Evolutionary conservation across 2,888 invertebrate genomes (phyloP).

Genomic region (Mantis religiosa): DNA sequence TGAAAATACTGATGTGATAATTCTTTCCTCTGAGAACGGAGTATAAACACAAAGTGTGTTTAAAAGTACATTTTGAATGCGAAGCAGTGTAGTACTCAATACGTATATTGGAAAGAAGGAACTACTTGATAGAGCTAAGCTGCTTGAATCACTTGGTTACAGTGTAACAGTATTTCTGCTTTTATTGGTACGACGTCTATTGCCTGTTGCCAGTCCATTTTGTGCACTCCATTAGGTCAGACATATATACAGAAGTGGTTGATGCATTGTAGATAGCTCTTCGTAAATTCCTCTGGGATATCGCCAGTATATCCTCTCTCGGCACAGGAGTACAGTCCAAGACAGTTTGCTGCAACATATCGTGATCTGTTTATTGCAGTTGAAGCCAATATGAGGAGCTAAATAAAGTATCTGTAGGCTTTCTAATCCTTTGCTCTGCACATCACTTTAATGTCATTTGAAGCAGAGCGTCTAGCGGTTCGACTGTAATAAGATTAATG

Average conservation of each 20-base stretch:
- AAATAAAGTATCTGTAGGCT: not conserved
- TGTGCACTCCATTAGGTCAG: not conserved
- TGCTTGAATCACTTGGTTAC: not conserved
- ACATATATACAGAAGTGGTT: not conserved
- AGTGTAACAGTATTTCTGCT: not conserved
- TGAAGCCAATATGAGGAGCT: not conserved
- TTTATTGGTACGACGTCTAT: not conserved
- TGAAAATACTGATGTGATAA: too few species aligned
- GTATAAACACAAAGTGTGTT: too few species aligned
- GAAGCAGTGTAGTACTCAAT: too few species aligned
- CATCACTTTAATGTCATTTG: conserved; percentile 6
- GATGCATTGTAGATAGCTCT: not conserved
- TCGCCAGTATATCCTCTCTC: not conserved
- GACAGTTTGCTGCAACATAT: not conserved
- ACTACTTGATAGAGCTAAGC: too few species aligned
- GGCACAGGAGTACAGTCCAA: not conserved
- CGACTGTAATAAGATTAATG: not conserved
- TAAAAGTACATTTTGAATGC: too few species aligned
- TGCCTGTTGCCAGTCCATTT: not conserved
- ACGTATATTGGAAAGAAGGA: too few species aligned
- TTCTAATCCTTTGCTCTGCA: not conserved
- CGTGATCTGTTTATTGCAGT: not conserved
- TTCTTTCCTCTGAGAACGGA: too few species aligned
- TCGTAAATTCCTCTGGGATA: not conserved
- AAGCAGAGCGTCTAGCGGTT: not conserved